Conservation (phyloP, 2,888 invertebrate species). For the Caenorhabditis sp. region DNA sequence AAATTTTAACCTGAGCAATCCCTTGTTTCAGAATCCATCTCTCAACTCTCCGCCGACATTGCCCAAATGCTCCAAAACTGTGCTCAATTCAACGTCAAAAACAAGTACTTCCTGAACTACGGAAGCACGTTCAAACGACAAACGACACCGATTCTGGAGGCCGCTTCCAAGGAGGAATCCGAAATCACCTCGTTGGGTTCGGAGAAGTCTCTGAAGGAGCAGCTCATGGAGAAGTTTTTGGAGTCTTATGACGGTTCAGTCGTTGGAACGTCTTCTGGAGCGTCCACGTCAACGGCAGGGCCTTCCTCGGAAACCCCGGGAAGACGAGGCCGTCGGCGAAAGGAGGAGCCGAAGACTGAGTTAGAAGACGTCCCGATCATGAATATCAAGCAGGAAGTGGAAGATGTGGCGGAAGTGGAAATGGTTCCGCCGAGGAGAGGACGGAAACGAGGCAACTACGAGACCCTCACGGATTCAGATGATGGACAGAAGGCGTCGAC, state of each 20-base stretch:
- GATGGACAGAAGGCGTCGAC: neutral
- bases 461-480: neutral
- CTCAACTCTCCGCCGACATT: conserved; percentile 92
- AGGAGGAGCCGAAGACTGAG: too few relatives aligned
- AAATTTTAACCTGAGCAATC: neutral
- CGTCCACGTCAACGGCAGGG: neutral
- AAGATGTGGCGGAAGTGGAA: neutral
- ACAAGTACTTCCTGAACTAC: conserved; percentile 73
- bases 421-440: neutral
- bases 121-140: conserved; percentile 61
- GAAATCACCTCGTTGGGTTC: conserved; percentile 10
- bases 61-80: conserved; percentile 97
- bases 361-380: too few relatives aligned
- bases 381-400: neutral
- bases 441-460: conserved; percentile 35
- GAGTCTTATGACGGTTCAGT: conserved; percentile 2
- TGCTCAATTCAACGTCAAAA: conserved; percentile 91
- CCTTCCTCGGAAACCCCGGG: neutral
- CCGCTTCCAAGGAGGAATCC: neutral
- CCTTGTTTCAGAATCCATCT: conserved; percentile 85
- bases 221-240: conserved; percentile 14
- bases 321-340: neutral
- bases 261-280: neutral
- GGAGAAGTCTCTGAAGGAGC: conserved; percentile 14
- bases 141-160: conserved; percentile 24